Evolutionary conservation across 2,797 vertebrate genomes (phyloP).

Genomic region (Limosa lapponica): DNA sequence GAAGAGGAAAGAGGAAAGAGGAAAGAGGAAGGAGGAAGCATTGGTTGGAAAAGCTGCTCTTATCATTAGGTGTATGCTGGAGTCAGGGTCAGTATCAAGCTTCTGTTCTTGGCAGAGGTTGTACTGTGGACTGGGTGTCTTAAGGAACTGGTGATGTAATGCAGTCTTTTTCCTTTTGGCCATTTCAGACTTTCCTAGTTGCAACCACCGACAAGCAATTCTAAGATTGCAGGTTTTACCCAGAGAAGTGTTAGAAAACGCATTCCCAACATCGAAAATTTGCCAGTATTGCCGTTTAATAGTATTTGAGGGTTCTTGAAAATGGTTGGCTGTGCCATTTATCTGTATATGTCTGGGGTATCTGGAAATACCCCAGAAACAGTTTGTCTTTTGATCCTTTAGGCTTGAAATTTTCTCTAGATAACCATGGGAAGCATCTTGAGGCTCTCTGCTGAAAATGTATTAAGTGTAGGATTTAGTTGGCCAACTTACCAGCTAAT

Average conservation of each 20-base stretch:
- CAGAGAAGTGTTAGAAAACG: not conserved
- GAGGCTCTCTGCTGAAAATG: not conserved
- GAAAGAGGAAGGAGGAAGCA: not conserved
- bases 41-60: not conserved
- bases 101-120: not conserved
- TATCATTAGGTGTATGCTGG: not conserved
- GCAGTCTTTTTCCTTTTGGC: not conserved
- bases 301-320: not conserved
- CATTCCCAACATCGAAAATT: not conserved
- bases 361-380: not conserved
- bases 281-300: not conserved
- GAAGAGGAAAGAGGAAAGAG: not conserved
- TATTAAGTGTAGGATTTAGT: not conserved
- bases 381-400: not conserved
- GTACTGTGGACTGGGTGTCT: not conserved
- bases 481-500: not conserved
- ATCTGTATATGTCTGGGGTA: not conserved
- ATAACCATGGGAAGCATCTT: not conserved
- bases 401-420: not conserved
- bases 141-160: not conserved
- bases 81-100: not conserved
- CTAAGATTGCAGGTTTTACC: not conserved
- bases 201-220: not conserved
- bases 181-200: not conserved
- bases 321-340: not conserved